phyloP scores from a whole-genome alignment of 2,888 invertebrate species.

The Cerastis leucographa region DNA sequence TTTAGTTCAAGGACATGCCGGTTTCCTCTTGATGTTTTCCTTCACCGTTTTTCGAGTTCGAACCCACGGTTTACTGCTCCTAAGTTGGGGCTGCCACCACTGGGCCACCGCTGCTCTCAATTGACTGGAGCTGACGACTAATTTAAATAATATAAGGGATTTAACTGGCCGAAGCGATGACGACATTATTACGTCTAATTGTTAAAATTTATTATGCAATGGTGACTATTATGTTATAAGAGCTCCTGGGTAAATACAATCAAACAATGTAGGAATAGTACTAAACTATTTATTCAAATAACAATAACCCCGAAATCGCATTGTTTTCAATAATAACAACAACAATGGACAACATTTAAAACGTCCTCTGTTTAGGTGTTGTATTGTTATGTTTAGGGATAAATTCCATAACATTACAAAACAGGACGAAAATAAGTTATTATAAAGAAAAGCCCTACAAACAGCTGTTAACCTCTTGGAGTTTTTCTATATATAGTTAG shows the following conservation, averaged over 20 bases:
- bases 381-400: conserved; percentile 6
- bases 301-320: conserved; percentile 8
- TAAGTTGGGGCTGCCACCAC: no score
- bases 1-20: no score
- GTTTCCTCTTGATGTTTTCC: no score
- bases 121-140: no score
- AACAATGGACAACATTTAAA: conserved; percentile 2
- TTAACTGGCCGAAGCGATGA: background rate
- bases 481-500: background rate
- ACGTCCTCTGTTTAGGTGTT: background rate
- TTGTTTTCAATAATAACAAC: conserved; percentile 17
- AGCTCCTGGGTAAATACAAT: background rate
- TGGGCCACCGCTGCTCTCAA: no score
- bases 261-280: background rate
- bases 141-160: background rate
- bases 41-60: no score
- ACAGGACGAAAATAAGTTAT: background rate
- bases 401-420: background rate
- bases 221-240: no score
- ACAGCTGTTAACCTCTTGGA: background rate
- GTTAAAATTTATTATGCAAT: background rate
- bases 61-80: no score
- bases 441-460: background rate
- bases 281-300: background rate
- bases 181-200: background rate